Percentiles rank a stretch among this genome's conserved stretches.
Conservation (phyloP, 1,140 invertebrate genomes). For the Lineus longissimus region DNA sequence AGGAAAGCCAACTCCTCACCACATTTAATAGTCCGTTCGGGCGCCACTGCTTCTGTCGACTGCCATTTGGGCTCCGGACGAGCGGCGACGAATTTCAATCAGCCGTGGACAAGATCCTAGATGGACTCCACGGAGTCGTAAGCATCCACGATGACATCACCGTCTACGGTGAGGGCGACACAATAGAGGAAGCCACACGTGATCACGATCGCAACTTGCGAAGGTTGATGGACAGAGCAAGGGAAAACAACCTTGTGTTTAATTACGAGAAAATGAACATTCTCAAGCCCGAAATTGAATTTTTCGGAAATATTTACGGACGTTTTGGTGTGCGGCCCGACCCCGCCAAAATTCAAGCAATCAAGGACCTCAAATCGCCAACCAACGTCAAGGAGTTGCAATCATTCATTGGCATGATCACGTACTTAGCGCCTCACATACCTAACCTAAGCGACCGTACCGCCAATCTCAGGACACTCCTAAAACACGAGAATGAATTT, state of each 20-base stretch:
- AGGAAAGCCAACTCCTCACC: slow-evolving; percentile 19
- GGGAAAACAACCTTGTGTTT: neutral
- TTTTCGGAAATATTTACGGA: neutral
- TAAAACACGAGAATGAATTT: slow-evolving; percentile 18
- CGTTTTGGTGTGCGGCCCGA: neutral
- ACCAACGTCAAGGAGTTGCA: slow-evolving; percentile 14
- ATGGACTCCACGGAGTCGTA: neutral
- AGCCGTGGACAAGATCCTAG: slow-evolving; percentile 30
- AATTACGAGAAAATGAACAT: neutral
- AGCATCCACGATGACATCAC: neutral
- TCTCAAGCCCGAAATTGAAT: neutral
- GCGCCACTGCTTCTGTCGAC: slow-evolving; percentile 11
- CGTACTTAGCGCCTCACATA: slow-evolving; percentile 16
- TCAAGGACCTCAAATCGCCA: neutral
- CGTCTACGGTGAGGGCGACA: neutral
- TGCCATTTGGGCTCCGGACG: slow-evolving; percentile 15
- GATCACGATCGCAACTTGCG: neutral
- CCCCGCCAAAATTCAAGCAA: neutral
- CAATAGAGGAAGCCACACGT: neutral
- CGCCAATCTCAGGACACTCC: slow-evolving; percentile 16
- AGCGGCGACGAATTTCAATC: slow-evolving; percentile 39
- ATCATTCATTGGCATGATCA: slow-evolving; percentile 25
- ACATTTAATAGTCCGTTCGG: slow-evolving; percentile 33
- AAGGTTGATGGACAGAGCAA: neutral
- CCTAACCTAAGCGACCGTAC: slow-evolving; percentile 7